These are phyloP conservation scores for Thalassoma bifasciatum DNA, from an alignment of 2,113 vertebrate genomes.

Conservation along the genomic window DNA sequence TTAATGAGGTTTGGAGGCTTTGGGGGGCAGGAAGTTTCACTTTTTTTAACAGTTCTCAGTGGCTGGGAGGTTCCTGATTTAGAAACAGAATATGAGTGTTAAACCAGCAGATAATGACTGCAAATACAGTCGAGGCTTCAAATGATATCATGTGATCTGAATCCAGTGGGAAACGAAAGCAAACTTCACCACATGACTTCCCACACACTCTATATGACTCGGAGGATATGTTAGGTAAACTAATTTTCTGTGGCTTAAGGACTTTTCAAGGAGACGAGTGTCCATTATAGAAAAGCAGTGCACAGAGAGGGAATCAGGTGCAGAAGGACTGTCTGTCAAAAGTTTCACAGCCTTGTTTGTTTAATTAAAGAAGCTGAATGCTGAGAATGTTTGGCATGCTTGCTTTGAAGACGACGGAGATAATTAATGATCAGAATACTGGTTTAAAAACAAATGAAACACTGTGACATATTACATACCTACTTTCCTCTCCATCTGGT, in stretches of 20 bases:
- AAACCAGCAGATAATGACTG: slow-evolving; percentile 8
- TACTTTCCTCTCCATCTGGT: too few species aligned
- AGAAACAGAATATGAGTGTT: slow-evolving; percentile 13
- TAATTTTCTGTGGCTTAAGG: slow-evolving; percentile 33
- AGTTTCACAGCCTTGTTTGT: background rate
- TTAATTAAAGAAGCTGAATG: too few species aligned
- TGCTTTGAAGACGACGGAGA: too few species aligned
- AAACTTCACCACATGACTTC: background rate
- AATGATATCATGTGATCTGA: slow-evolving; percentile 1
- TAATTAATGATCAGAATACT: too few species aligned
- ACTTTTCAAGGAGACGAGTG: slow-evolving; percentile 7
- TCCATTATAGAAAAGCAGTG: background rate
- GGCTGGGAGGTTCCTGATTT: slow-evolving; percentile 35
- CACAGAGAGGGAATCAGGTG: slow-evolving; percentile 3
- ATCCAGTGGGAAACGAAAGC: too few species aligned
- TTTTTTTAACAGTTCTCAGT: slow-evolving; percentile 37
- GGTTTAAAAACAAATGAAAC: too few species aligned
- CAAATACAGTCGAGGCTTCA: slow-evolving; percentile 14
- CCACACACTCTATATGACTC: background rate
- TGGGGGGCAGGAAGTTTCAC: slow-evolving; percentile 15
- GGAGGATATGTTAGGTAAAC: slow-evolving; percentile 21
- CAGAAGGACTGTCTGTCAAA: slow-evolving; percentile 11
- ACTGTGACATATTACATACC: too few species aligned
- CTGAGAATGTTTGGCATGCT: too few species aligned
- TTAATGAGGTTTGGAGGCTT: slow-evolving; percentile 49